phyloP scores from a whole-genome alignment of 2,113 vertebrate species.

The Anthoscopus minutus region DNA sequence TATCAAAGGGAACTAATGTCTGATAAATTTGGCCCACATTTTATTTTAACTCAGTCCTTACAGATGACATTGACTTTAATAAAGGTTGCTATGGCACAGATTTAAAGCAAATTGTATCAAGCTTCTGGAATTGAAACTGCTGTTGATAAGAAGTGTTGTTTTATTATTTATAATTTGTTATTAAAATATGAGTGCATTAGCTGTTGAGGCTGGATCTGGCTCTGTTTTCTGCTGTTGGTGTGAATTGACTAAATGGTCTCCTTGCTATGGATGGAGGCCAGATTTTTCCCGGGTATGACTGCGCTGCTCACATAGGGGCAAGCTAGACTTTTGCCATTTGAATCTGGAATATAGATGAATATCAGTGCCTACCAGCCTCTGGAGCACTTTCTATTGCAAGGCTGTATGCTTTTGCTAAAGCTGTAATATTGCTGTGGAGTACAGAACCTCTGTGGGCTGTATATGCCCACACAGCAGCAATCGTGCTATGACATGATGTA shows the following conservation, averaged over 20 bases:
- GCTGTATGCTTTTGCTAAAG: neutral
- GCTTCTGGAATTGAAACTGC: neutral
- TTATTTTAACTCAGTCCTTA: slow-evolving; percentile 11
- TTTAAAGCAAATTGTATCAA: neutral
- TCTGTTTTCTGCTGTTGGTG: neutral
- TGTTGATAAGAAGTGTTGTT: neutral
- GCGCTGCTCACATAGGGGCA: neutral
- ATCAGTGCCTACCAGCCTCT: neutral
- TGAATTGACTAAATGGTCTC: neutral
- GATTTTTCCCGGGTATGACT: neutral
- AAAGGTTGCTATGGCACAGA: slow-evolving; percentile 21
- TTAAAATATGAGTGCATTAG: neutral
- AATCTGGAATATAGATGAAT: neutral
- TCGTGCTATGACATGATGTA: neutral
- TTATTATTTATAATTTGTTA: neutral
- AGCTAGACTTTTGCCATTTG: neutral
- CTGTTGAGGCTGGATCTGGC: neutral
- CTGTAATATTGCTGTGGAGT: neutral
- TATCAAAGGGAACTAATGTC: neutral
- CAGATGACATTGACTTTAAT: slow-evolving; percentile 29
- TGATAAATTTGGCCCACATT: slow-evolving; percentile 23
- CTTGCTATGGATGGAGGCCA: neutral
- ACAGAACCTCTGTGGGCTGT: neutral
- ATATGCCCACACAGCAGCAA: neutral
- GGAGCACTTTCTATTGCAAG: neutral